A percentile compares a stretch with the other conserved stretches of the same genome.
phyloP scores from a whole-genome alignment of 2,113 vertebrate species.

The Mionectes macconnelli region DNA sequence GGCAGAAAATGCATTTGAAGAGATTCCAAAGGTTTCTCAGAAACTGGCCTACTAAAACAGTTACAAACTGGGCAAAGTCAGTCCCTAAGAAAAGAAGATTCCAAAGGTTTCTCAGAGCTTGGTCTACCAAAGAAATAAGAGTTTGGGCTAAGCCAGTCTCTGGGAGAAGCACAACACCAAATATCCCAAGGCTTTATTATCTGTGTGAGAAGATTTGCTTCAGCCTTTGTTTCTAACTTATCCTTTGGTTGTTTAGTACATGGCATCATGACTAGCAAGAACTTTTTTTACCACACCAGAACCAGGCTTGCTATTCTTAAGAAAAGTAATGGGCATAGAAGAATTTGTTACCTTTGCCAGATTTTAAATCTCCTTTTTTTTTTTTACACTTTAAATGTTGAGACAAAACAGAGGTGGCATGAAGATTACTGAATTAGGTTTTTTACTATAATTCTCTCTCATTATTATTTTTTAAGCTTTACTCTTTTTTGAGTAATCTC shows the following conservation, averaged over 20 bases:
- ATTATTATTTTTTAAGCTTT: background rate
- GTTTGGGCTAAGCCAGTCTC: background rate
- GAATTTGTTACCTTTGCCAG: slow-evolving; percentile 25
- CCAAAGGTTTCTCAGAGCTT: background rate
- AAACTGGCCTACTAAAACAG: background rate
- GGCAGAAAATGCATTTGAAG: background rate
- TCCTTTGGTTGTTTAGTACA: background rate
- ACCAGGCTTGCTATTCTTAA: background rate
- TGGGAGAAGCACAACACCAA: background rate
- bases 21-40: background rate
- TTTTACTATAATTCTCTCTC: background rate
- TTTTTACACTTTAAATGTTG: background rate
- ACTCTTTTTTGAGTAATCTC: background rate
- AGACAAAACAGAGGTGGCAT: background rate
- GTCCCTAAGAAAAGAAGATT: background rate
- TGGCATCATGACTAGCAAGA: background rate
- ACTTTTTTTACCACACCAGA: background rate
- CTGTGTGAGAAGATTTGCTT: background rate
- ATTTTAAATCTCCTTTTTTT: slow-evolving; percentile 16
- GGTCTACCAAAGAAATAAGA: background rate
- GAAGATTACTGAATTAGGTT: background rate
- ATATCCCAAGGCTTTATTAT: background rate
- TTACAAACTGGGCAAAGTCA: background rate
- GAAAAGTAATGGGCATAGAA: background rate
- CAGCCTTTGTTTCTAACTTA: background rate